phyloP scores from a whole-genome alignment of 2,113 vertebrate species.

The Pluvianellus socialis region DNA sequence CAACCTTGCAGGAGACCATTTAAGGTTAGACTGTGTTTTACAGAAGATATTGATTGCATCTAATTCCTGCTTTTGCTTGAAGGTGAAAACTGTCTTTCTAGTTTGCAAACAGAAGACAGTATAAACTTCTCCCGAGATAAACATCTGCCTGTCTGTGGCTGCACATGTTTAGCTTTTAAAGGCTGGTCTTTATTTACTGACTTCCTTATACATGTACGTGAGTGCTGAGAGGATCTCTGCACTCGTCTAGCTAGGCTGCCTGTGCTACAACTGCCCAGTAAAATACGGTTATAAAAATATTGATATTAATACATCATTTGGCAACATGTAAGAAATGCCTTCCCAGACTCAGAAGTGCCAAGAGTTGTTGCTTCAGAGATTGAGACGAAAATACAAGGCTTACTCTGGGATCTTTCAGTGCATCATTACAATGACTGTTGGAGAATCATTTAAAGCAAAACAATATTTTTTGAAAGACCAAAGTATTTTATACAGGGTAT shows the following conservation, averaged over 20 bases:
- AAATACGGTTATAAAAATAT: neutral
- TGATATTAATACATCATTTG: neutral
- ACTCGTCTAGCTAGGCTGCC: neutral
- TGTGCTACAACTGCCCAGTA: neutral
- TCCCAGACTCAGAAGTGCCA: neutral
- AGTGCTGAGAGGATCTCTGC: neutral
- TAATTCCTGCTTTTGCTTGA: neutral
- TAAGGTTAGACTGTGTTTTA: neutral
- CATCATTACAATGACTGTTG: neutral
- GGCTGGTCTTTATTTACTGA: neutral
- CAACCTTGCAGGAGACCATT: neutral
- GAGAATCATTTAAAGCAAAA: neutral
- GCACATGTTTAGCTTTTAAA: neutral
- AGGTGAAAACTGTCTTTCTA: neutral
- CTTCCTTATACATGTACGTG: neutral
- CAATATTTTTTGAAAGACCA: neutral
- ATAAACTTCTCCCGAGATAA: slow-evolving; percentile 9
- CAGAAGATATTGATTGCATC: neutral
- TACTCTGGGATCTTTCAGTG: neutral
- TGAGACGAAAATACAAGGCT: neutral
- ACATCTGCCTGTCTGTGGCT: neutral
- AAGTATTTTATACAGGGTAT: neutral
- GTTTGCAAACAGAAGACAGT: neutral
- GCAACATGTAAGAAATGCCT: neutral
- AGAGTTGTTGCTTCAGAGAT: neutral